phyloP scores from a whole-genome alignment of 2,888 invertebrate species.

The Limnephilus marmoratus region DNA sequence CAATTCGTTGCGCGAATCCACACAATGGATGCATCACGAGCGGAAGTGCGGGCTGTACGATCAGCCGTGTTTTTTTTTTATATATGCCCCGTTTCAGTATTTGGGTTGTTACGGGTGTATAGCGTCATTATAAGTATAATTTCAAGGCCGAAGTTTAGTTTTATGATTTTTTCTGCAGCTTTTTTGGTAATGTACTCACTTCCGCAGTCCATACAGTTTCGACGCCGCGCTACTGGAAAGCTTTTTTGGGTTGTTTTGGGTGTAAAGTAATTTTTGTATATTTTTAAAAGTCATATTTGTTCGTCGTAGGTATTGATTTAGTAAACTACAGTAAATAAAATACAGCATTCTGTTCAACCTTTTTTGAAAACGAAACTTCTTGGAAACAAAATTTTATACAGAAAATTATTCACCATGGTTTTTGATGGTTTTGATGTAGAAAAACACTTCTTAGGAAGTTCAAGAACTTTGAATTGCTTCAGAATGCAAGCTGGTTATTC shows the following conservation, averaged over 20 bases:
- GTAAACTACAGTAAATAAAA: no score
- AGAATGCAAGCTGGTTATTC: no score
- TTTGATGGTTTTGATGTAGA: no score
- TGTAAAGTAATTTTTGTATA: no score
- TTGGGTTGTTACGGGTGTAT: not conserved
- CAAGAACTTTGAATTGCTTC: no score
- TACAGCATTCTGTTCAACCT: no score
- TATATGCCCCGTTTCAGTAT: not conserved
- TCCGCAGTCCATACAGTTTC: not conserved
- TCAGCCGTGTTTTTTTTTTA: not conserved
- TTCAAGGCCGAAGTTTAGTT: not conserved
- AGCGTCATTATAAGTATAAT: not conserved
- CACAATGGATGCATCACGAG: constrained; percentile 34
- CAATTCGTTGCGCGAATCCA: constrained; percentile 45
- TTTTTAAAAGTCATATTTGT: no score
- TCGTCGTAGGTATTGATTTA: no score
- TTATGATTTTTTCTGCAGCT: not conserved
- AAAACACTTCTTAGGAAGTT: no score
- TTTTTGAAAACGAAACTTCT: no score
- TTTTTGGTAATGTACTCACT: not conserved
- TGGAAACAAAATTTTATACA: no score
- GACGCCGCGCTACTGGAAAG: not conserved
- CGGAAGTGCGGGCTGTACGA: constrained; percentile 19
- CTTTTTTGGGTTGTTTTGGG: not conserved
- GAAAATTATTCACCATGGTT: no score